Percentiles rank a stretch among this genome's conserved stretches.
Conservation (phyloP, 2,113 vertebrate species). For the Epinephelus moara region DNA sequence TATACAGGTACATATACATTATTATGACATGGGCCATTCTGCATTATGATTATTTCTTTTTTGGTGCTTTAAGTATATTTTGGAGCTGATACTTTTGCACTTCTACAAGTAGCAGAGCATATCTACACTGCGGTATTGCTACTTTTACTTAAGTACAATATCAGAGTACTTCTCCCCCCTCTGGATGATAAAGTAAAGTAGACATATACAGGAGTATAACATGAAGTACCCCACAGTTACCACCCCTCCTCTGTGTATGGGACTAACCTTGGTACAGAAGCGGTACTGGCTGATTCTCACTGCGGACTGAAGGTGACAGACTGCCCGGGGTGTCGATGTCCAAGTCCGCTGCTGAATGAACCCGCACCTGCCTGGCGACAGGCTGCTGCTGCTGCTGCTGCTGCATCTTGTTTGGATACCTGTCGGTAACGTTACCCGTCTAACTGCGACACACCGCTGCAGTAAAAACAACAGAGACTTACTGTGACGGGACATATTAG, state of each 20-base stretch:
- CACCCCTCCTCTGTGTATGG: not conserved
- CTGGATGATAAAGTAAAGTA: no score
- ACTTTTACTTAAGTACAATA: no score
- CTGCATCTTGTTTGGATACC: not conserved
- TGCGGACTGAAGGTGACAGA: slow-evolving; percentile 4
- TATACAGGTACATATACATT: no score
- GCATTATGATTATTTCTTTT: no score
- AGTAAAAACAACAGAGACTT: slow-evolving; percentile 51
- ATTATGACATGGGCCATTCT: no score
- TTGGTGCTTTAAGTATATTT: no score
- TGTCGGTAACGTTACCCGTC: not conserved
- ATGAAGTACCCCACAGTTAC: not conserved
- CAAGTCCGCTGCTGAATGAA: slow-evolving; percentile 13
- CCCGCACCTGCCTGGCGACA: not conserved
- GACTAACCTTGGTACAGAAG: slow-evolving; percentile 67
- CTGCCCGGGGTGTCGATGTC: not conserved
- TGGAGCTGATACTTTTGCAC: no score
- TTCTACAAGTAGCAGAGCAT: no score
- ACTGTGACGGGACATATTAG: slow-evolving; percentile 66
- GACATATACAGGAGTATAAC: not conserved
- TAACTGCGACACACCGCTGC: slow-evolving; percentile 54
- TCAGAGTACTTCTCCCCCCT: no score
- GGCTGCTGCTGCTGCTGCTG: not conserved
- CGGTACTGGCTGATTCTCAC: not conserved
- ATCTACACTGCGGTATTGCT: no score